Evolutionary conservation across 2,113 vertebrate species (phyloP), one percentile per base, ranked within the genome.

Genomic region (Pygoscelis adeliae): DNA sequence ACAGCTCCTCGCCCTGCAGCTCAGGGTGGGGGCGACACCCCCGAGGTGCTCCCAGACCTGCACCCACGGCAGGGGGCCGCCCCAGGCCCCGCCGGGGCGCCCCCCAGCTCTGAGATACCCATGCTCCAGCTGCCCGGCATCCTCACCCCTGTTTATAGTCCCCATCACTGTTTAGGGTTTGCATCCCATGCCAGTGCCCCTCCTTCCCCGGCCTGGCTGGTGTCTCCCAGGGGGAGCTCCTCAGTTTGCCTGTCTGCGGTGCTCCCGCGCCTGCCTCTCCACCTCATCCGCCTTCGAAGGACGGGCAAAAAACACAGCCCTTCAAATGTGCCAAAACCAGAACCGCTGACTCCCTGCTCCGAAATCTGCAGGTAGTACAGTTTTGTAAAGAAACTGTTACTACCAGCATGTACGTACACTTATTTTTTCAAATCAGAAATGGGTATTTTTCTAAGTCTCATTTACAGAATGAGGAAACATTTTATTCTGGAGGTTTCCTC

Each of bases 321-420:
- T 63, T 46, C 23, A 19, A 8, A 21, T 1, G 14, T 5, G 21
- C 38, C 30, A 10, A 25, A 44, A 27, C 4, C 46, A 30, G 36
- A 42, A 29, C 36, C 2, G 11, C 10, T 5, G 1, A 9, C 11
- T 13, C 63, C 25, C 85, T 30, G 9, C 50, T 29, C 67, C 1
- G 9, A 42, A 23, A 15, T n/a, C 42, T 7, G 42, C 16, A n/a
- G 49, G 29, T 6, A n/a, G 29, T 20, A 81, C n/a, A 30, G 66
- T 30, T 49, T 9, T 16, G 30, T 13, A 34, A 34, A 46, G 47
- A 40, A 32, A 49, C 32, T 3, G 15, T 6, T 26, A 7, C 61
- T 40, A 20, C 15, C 20, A 13, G n/a, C 49, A 14, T 1, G 8
- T n/a, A 25, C 0, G 0, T 30, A 9, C 11, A 2, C 18, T 58